Evolutionary conservation across 2,113 vertebrate genomes (phyloP).

Genomic region (Lonchura striata): DNA sequence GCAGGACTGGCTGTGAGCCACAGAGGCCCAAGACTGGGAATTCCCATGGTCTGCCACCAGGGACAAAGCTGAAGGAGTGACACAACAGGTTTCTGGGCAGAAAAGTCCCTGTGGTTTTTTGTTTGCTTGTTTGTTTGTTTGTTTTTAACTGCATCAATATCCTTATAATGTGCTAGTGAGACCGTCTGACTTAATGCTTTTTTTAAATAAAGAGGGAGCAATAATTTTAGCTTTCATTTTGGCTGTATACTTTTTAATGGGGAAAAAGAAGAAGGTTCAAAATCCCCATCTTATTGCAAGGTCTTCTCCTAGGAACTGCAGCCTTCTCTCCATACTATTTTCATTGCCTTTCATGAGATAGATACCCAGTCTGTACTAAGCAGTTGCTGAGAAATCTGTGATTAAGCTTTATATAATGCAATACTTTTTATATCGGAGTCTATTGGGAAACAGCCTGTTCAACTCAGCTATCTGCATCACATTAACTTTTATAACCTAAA

Average conservation of each 20-base stretch:
- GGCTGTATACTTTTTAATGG: neutral
- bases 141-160: neutral
- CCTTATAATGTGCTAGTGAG: neutral
- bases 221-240: neutral
- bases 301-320: neutral
- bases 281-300: neutral
- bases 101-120: neutral
- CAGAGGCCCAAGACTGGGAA: conserved; percentile 9
- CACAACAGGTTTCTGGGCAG: conserved; percentile 3
- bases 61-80: conserved; percentile 14
- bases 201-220: neutral
- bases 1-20: conserved; percentile 27
- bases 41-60: conserved; percentile 20
- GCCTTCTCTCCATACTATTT: neutral
- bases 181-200: neutral
- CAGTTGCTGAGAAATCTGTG: conserved; percentile 1
- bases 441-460: neutral
- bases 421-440: neutral
- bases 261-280: neutral
- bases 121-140: neutral
- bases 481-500: conserved; percentile 15
- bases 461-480: neutral
- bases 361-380: neutral
- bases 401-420: neutral
- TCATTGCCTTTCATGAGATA: neutral